phyloP scores from a whole-genome alignment of 2,797 vertebrate genomes.

The Typhlichthys eigenmanni region DNA sequence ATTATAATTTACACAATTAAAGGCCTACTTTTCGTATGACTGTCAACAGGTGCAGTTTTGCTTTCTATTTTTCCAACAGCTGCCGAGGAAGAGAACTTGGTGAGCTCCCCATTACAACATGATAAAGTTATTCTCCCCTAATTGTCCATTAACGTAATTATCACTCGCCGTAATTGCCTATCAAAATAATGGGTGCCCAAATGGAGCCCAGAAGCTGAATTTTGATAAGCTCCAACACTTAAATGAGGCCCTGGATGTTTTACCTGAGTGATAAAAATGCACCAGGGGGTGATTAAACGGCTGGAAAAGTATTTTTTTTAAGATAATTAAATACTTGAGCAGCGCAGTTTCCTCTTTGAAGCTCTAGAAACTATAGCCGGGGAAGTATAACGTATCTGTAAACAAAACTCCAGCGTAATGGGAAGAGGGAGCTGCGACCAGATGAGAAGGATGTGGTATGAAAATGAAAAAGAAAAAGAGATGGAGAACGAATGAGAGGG shows the following conservation, averaged over 20 bases:
- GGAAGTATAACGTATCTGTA: conserved; percentile 33
- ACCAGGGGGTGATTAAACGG: conserved; percentile 50
- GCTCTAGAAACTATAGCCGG: not conserved
- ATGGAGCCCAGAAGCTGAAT: conserved; percentile 50
- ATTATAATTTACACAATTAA: too few species aligned
- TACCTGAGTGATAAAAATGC: conserved; percentile 63
- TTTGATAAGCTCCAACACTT: conserved; percentile 51
- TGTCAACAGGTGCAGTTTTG: conserved; percentile 27
- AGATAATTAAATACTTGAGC: conserved; percentile 57
- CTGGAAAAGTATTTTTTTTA: conserved; percentile 34
- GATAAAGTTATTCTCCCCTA: conserved; percentile 58
- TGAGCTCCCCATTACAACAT: conserved; percentile 60
- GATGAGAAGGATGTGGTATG: not conserved
- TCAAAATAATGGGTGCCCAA: conserved; percentile 66
- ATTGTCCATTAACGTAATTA: conserved; percentile 71
- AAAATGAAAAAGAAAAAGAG: conserved; percentile 15
- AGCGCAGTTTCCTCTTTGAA: conserved; percentile 34
- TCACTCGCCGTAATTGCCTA: conserved; percentile 61
- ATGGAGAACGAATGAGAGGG: conserved; percentile 1
- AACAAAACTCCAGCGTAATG: conserved; percentile 32
- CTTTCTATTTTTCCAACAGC: conserved; percentile 47
- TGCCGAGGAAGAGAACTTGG: conserved; percentile 42
- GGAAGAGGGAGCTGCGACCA: conserved; percentile 8
- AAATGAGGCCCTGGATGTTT: conserved; percentile 62
- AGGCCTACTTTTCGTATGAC: not conserved